phyloP scores from a whole-genome alignment of 1,140 invertebrate species.

The Cotesia glomerata region DNA sequence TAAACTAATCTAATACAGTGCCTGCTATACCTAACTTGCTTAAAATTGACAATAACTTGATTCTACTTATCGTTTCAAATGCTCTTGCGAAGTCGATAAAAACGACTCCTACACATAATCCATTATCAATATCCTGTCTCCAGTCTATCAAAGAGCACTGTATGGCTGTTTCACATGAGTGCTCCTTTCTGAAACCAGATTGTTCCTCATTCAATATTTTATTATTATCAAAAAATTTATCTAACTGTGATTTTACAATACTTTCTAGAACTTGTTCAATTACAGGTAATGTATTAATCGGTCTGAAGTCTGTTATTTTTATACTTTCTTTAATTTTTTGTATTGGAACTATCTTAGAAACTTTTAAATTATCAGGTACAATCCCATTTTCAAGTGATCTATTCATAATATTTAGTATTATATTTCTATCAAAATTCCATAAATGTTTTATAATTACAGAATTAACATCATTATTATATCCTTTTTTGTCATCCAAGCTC shows the following conservation, averaged over 20 bases:
- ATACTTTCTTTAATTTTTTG: slow-evolving; percentile 32
- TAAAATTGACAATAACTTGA: slow-evolving; percentile 15
- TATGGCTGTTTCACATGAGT: slow-evolving; percentile 23
- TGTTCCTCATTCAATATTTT: slow-evolving; percentile 14
- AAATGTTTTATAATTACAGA: too few relatives aligned
- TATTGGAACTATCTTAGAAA: slow-evolving; percentile 29
- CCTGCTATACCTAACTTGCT: slow-evolving; percentile 14
- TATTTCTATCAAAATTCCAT: neutral
- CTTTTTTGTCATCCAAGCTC: too few relatives aligned
- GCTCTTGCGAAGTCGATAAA: slow-evolving; percentile 28
- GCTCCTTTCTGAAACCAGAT: slow-evolving; percentile 25
- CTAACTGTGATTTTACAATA: slow-evolving; percentile 11
- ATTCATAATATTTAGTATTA: slow-evolving; percentile 22
- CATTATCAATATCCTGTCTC: slow-evolving; percentile 8
- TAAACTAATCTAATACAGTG: slow-evolving; percentile 18
- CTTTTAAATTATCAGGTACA: slow-evolving; percentile 30
- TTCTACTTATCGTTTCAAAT: slow-evolving; percentile 32
- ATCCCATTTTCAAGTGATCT: slow-evolving; percentile 4
- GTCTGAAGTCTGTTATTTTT: slow-evolving; percentile 30
- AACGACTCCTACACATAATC: slow-evolving; percentile 1
- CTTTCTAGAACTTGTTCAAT: slow-evolving; percentile 35
- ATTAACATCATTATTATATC: too few relatives aligned
- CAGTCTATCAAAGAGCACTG: slow-evolving; percentile 2
- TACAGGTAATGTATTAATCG: slow-evolving; percentile 31
- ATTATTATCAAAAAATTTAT: slow-evolving; percentile 20